A percentile compares a stretch with the other conserved stretches of the same genome.
phyloP scores from a whole-genome alignment of 2,113 vertebrate genomes.

The Xiphorhynchus elegans region DNA sequence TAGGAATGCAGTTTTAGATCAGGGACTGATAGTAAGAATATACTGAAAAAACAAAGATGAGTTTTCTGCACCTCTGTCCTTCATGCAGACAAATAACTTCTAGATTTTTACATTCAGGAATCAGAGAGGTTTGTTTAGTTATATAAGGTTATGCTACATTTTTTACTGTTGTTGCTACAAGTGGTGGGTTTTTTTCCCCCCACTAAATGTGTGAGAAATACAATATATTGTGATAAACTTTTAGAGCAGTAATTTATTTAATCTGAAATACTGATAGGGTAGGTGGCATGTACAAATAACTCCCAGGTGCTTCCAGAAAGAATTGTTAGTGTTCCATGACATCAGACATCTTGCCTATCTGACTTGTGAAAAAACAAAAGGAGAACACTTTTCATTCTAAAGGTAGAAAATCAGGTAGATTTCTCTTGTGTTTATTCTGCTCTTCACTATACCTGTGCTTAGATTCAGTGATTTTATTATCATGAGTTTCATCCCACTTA shows the following conservation, averaged over 20 bases:
- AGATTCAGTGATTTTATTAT: not conserved
- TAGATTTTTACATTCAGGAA: not conserved
- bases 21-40: not conserved
- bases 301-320: not conserved
- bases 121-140: not conserved
- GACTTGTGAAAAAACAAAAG: not conserved
- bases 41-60: not conserved
- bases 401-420: not conserved
- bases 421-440: not conserved
- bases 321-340: not conserved
- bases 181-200: rapidly evolving
- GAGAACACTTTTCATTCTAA: not conserved
- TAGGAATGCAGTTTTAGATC: not conserved
- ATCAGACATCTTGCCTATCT: not conserved
- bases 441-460: not conserved
- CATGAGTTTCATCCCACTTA: not conserved
- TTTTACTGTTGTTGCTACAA: not conserved
- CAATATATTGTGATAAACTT: not conserved
- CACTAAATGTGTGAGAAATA: not conserved
- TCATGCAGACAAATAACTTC: not conserved
- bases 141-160: not conserved
- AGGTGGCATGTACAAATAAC: not conserved
- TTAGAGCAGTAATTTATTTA: not conserved
- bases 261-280: not conserved
- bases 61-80: not conserved